Conservation (phyloP, 2,888 invertebrate genomes). For the Cremastinae sp. region DNA sequence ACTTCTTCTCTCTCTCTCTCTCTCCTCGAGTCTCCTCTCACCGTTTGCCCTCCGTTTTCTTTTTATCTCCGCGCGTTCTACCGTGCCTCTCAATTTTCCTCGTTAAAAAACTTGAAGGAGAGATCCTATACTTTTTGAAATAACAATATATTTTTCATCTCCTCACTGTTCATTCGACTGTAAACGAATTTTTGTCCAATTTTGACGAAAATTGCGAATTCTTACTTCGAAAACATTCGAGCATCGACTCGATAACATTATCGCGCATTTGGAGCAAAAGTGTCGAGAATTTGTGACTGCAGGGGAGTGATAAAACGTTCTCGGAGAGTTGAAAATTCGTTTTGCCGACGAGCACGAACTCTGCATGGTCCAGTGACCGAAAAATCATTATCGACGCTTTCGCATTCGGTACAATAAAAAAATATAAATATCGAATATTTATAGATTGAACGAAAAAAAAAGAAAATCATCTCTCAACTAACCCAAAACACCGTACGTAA, state of each 20-base stretch:
- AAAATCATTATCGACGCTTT: constrained; percentile 19
- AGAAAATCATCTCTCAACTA: constrained; percentile 58
- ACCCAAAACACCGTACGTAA: constrained; percentile 92
- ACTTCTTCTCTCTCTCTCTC: constrained; percentile 4
- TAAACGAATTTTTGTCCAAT: neutral
- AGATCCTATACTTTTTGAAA: too few relatives aligned
- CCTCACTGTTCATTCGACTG: too few relatives aligned
- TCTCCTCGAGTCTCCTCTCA: neutral
- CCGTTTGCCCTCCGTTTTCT: neutral
- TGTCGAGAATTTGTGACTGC: neutral
- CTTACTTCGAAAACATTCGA: constrained; percentile 17
- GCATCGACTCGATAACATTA: constrained; percentile 29
- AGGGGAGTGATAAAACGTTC: neutral
- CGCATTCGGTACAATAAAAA: constrained; percentile 18
- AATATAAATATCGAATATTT: constrained; percentile 5
- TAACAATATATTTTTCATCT: too few relatives aligned
- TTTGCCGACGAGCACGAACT: neutral
- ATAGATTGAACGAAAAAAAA: neutral
- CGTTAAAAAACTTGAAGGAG: too few relatives aligned
- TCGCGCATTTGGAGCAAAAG: constrained; percentile 23
- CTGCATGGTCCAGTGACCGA: constrained; percentile 19
- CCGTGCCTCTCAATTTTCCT: neutral
- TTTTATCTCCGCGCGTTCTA: neutral
- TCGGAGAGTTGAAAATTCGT: constrained; percentile 5
- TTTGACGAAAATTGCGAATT: neutral